Percentiles rank a stretch among this genome's conserved stretches.
These are phyloP conservation scores for Rhadina sibilatrix DNA, from an alignment of 2,113 vertebrate genomes.

Conservation along the genomic window DNA sequence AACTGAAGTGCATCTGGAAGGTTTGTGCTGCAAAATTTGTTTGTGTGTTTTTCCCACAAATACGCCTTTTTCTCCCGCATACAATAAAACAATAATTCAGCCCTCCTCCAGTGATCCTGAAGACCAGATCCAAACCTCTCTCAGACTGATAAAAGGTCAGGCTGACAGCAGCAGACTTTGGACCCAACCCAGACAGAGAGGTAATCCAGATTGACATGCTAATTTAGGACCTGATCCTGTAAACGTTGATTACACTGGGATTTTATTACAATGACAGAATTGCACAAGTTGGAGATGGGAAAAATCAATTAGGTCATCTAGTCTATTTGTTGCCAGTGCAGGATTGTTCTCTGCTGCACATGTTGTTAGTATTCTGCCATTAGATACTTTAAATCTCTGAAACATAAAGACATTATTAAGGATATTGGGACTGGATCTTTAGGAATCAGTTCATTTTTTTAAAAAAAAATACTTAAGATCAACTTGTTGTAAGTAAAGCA, in stretches of 20 bases:
- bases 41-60: background rate
- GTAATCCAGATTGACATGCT: background rate
- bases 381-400: background rate
- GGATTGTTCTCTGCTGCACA: slow-evolving; percentile 5
- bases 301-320: slow-evolving; percentile 47
- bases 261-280: slow-evolving; percentile 53
- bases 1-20: slow-evolving; percentile 24
- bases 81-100: background rate
- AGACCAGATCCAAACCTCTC: background rate
- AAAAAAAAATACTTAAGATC: background rate
- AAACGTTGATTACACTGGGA: slow-evolving; percentile 8
- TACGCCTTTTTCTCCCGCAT: background rate
- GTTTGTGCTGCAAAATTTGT: background rate
- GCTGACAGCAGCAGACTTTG: slow-evolving; percentile 28
- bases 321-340: background rate
- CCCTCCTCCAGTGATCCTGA: background rate
- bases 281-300: background rate
- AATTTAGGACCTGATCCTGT: slow-evolving; percentile 36
- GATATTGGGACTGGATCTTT: background rate
- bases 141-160: background rate
- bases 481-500: background rate
- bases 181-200: background rate
- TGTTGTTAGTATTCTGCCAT: background rate
- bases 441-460: background rate
- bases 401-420: background rate